These are phyloP conservation scores for Luidia sarsii DNA, from an alignment of 53 echinoderm and acorn worm species.

Conservation along the genomic window DNA sequence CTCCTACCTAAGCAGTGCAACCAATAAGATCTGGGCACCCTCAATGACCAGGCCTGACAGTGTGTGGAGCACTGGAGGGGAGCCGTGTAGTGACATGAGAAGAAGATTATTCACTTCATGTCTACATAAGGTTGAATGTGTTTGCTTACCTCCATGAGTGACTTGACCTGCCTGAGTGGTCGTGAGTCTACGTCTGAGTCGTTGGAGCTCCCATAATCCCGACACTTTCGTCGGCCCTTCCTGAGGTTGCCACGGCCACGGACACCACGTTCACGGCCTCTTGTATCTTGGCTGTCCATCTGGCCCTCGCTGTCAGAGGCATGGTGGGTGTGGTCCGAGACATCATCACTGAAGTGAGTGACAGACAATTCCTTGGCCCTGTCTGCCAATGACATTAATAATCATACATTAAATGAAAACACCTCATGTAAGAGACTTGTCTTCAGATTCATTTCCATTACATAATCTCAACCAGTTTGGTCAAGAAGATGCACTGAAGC, in stretches of 20 bases:
- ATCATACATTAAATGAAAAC: too few relatives aligned
- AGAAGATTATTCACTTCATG: background rate
- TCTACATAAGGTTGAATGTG: background rate
- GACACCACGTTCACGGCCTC: slow-evolving; percentile 20
- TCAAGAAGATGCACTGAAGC: too few relatives aligned
- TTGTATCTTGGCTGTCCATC: slow-evolving; percentile 17
- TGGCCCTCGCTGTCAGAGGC: slow-evolving; percentile 75
- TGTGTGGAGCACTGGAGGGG: too few relatives aligned
- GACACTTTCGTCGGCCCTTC: slow-evolving; percentile 66
- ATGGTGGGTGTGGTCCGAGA: slow-evolving; percentile 61
- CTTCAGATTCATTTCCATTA: too few relatives aligned
- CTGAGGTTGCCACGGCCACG: slow-evolving; percentile 40
- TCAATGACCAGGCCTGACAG: too few relatives aligned
- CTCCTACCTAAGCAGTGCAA: too few relatives aligned
- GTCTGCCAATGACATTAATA: too few relatives aligned
- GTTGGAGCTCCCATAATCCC: slow-evolving; percentile 58
- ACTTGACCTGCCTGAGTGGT: slow-evolving; percentile 37
- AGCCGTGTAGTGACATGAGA: too few relatives aligned
- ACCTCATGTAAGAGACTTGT: too few relatives aligned
- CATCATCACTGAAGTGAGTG: slow-evolving; percentile 48
- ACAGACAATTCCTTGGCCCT: slow-evolving; percentile 52
- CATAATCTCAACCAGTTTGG: too few relatives aligned
- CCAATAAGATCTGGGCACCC: too few relatives aligned
- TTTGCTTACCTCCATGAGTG: slow-evolving; percentile 27
- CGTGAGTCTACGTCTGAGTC: slow-evolving; percentile 69